A percentile compares a stretch with the other conserved stretches of the same genome.
Conservation (phyloP, 2,888 invertebrate genomes). For the Harmothoe impar region DNA sequence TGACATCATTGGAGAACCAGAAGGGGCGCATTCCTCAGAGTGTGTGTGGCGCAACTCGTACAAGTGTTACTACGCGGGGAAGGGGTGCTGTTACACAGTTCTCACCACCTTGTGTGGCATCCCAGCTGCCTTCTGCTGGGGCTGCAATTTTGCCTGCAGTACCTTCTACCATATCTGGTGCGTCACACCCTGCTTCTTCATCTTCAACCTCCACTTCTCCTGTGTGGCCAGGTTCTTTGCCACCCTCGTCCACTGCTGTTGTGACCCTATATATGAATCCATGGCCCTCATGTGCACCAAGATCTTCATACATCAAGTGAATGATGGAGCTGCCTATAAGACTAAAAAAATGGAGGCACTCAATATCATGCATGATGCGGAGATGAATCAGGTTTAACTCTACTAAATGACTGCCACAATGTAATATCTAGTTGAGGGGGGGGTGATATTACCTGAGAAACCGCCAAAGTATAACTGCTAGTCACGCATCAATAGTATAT, state of each 20-base stretch:
- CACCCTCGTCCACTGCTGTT: constrained; percentile 64
- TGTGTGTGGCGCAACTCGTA: constrained; percentile 89
- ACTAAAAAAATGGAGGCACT: neutral
- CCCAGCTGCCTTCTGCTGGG: constrained; percentile 87
- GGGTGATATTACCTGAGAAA: no score
- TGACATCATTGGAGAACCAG: constrained; percentile 72
- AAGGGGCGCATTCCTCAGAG: constrained; percentile 84
- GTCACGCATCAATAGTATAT: no score
- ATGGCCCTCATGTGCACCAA: constrained; percentile 66
- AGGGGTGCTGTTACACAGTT: constrained; percentile 88
- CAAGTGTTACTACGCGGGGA: constrained; percentile 87
- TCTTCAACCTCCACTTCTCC: constrained; percentile 88
- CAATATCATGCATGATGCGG: neutral
- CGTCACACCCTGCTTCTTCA: constrained; percentile 87
- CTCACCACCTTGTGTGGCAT: constrained; percentile 88
- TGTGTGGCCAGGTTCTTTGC: constrained; percentile 81
- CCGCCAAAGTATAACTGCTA: no score
- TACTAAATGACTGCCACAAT: no score
- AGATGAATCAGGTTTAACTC: neutral
- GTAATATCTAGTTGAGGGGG: no score
- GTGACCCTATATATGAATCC: constrained; percentile 66
- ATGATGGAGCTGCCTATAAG: neutral
- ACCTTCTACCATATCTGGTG: constrained; percentile 89
- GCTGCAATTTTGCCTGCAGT: constrained; percentile 83
- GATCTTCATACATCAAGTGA: constrained; percentile 60